Evolutionary conservation across 2,797 vertebrate species (phyloP).

Genomic region (Pangasius sanitwongsei): DNA sequence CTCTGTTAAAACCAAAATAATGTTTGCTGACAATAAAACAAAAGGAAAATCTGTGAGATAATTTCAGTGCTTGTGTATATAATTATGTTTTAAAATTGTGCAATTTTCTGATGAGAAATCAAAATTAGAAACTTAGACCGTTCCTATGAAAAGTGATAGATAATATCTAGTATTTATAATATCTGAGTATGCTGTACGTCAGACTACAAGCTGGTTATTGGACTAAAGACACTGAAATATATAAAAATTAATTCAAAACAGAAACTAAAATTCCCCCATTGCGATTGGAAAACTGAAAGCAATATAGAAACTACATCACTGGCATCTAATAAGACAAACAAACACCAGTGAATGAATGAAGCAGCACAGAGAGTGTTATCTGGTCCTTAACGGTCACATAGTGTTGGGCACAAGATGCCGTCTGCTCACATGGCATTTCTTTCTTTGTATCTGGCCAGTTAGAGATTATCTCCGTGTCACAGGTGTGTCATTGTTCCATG

Average conservation of each 20-base stretch:
- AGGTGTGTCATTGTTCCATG: constrained; percentile 16
- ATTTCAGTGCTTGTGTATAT: not conserved
- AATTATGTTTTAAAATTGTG: not conserved
- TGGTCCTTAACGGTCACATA: not conserved
- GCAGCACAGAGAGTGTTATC: not conserved
- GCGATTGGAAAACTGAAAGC: not conserved
- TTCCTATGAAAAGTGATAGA: not conserved
- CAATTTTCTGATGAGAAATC: not conserved
- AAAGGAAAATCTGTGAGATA: not conserved
- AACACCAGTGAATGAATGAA: not conserved
- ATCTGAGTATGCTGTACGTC: not conserved
- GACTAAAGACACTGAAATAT: not conserved
- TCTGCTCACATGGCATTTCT: constrained; percentile 2
- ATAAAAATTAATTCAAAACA: not conserved
- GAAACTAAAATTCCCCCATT: not conserved
- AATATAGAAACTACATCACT: not conserved
- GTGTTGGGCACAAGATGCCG: not conserved
- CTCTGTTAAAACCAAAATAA: not conserved
- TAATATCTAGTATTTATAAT: not conserved
- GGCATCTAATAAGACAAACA: not conserved
- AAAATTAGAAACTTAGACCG: not conserved
- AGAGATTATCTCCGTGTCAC: constrained; percentile 16
- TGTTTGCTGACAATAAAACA: not conserved
- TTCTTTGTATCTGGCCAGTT: not conserved
- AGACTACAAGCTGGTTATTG: no score